These are phyloP conservation scores for Drosophila bunnanda DNA, from an alignment of 2,888 invertebrate genomes.

Conservation along the genomic window DNA sequence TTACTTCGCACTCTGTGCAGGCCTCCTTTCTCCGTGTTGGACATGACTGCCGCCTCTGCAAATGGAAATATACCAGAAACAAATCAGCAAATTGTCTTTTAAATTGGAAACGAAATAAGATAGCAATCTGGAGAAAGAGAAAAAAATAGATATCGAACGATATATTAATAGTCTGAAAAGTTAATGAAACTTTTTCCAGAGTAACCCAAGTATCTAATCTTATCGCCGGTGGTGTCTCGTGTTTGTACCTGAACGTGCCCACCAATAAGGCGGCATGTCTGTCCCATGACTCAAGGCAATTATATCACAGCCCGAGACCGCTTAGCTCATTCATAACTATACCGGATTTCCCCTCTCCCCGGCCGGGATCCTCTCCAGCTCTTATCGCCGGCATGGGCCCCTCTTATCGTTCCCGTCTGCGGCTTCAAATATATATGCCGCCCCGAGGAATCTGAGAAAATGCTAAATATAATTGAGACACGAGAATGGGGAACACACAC, in stretches of 20 bases:
- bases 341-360: conserved; percentile 18
- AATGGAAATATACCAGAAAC: conserved; percentile 50
- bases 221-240: conserved; percentile 35
- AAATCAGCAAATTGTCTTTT: conserved; percentile 32
- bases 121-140: conserved; percentile 8
- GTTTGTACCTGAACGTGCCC: conserved; percentile 49
- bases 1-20: conserved; percentile 81
- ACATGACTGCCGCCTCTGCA: conserved; percentile 72
- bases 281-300: conserved; percentile 45
- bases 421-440: conserved; percentile 46
- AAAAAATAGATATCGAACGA: background rate
- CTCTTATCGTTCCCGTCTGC: conserved; percentile 25
- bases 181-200: conserved; percentile 40
- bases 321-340: conserved; percentile 42
- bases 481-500: conserved; percentile 6
- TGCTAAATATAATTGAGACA: conserved; percentile 44
- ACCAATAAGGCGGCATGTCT: conserved; percentile 12
- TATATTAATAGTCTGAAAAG: conserved; percentile 31
- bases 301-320: conserved; percentile 24
- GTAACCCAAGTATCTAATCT: conserved; percentile 32
- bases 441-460: conserved; percentile 34
- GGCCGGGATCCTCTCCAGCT: background rate
- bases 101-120: conserved; percentile 43
- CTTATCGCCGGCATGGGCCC: conserved; percentile 18
- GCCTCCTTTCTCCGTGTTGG: conserved; percentile 82